Percentiles rank a stretch among this genome's conserved stretches.
These are phyloP conservation scores for Stictonetta naevosa DNA, from an alignment of 2,113 vertebrate genomes.

Conservation along the genomic window DNA sequence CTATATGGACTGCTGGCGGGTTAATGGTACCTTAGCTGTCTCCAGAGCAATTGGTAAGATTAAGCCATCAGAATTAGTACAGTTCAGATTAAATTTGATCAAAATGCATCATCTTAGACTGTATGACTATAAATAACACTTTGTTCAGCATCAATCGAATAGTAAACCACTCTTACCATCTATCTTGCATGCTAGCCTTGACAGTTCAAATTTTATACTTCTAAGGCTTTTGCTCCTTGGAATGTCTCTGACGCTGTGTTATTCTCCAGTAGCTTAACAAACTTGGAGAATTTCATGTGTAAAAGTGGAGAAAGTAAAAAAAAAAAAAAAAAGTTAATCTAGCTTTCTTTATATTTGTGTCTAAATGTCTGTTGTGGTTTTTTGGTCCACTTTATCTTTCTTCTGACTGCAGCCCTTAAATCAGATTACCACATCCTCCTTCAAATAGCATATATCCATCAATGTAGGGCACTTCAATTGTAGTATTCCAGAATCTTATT, in stretches of 20 bases:
- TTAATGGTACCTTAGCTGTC: constrained; percentile 97
- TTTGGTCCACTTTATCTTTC: background rate
- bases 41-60: constrained; percentile 94
- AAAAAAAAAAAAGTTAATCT: background rate
- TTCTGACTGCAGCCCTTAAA: background rate
- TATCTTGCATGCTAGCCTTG: background rate
- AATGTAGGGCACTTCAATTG: background rate
- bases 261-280: background rate
- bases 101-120: background rate
- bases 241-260: background rate
- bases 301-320: background rate
- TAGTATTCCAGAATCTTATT: background rate
- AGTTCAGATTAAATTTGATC: background rate
- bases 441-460: background rate
- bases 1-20: constrained; percentile 95
- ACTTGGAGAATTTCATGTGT: background rate
- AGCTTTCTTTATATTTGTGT: background rate
- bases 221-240: background rate
- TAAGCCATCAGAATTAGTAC: background rate
- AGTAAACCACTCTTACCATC: background rate
- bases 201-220: background rate
- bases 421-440: background rate
- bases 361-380: background rate
- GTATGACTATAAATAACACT: background rate
- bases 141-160: background rate